Evolutionary conservation across 2,888 invertebrate species (phyloP), one percentile per base, ranked within the genome.

Genomic region (Patella caerulea): DNA sequence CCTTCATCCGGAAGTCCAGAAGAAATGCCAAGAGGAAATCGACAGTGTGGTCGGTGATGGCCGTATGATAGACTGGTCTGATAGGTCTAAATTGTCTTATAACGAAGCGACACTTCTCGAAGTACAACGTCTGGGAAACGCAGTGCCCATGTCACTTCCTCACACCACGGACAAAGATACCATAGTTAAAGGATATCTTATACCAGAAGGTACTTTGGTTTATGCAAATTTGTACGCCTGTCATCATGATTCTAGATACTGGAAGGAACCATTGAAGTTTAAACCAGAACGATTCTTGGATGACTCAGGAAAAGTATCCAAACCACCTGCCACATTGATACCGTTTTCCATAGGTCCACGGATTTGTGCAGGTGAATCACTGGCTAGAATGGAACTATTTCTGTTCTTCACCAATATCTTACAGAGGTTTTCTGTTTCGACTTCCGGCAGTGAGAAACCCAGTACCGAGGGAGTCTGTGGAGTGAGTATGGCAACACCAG

Each of bases 301-400:
- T 65, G n/a, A 17, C 2, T n/a, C n/a, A 19, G 65, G 65, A 0
- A 65, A 65, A 5, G 19, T 65, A 11, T 2, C 24, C 65, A 65
- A 65, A 19, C n/a, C 7, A 9, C 65, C 65, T n/a, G n/a, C 65
- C 7, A 7, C 65, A n/a, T 65, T 65, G 7, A 65, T 65, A 19
- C 65, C 65, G 65, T 65, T 65, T 65, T 65, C 65, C 7, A 19
- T 65, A 11, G 65, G 65, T 65, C 65, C 65, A n/a, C n/a, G 65
- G 24, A 19, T 19, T 3, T 65, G 65, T n/a, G 19, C 65, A 12
- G 65, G 65, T 65, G 65, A 65, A 11, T 9, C 24, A 3, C 65
- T 65, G 65, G 65, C 65, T 65, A 65, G 24, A 65, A 65, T 65
- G 65, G 65, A 65, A 19, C 24, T 65, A 65, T 65, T 65, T 14